phyloP scores from a whole-genome alignment of 2,797 vertebrate genomes.

The Enteromius mattozi region DNA sequence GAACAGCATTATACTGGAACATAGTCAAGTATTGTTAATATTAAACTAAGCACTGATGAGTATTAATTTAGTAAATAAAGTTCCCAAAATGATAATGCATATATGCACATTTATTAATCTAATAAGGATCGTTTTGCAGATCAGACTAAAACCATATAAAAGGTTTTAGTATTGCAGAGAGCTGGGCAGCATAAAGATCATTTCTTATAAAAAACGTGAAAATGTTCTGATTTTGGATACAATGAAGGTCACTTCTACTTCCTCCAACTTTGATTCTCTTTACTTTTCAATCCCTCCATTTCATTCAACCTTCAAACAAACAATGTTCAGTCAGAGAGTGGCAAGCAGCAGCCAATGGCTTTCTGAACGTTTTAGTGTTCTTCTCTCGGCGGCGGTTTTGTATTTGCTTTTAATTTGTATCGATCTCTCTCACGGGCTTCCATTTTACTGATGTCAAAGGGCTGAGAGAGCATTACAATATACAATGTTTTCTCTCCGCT shows the following conservation, averaged over 20 bases:
- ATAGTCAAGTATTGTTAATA: not conserved
- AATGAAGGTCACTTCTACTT: slow-evolving; percentile 28
- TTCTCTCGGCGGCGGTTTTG: slow-evolving; percentile 66
- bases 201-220: not conserved
- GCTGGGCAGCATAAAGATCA: slow-evolving; percentile 1
- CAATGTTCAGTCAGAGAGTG: slow-evolving; percentile 66
- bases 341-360: slow-evolving; percentile 71
- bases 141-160: not conserved
- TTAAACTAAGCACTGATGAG: not conserved
- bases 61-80: not conserved
- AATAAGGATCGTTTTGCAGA: not conserved
- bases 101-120: not conserved
- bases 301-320: slow-evolving; percentile 66
- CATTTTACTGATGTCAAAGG: slow-evolving; percentile 81
- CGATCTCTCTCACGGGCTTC: slow-evolving; percentile 78
- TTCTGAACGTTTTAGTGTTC: slow-evolving; percentile 72
- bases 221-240: slow-evolving; percentile 16
- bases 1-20: not conserved
- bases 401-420: slow-evolving; percentile 94
- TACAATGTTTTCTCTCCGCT: slow-evolving; percentile 74
- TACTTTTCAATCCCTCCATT: slow-evolving; percentile 62
- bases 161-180: not conserved
- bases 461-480: slow-evolving; percentile 80
- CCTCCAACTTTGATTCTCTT: slow-evolving; percentile 52
- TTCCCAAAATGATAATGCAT: not conserved